Base-by-base conservation (phyloP, 2,888 invertebrate genomes). In the Theretra japonica region DNA sequence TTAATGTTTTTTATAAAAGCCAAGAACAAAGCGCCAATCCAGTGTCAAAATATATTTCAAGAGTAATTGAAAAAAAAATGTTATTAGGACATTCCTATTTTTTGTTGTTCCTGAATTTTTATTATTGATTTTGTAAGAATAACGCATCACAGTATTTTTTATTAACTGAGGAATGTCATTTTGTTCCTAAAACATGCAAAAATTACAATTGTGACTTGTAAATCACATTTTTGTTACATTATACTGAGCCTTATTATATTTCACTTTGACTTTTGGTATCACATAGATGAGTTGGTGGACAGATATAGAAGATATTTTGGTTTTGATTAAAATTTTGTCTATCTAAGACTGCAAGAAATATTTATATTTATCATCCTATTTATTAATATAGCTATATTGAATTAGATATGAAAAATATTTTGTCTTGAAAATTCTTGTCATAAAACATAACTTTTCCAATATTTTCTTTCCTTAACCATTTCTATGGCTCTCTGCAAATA, bases 11-110 rank as follows among this genome's bases (percentile, higher is more conserved):
- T n/a, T 5, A 53, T 53, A n/a, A n/a, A 33, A 15, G 6, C 48
- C 58, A 58, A 65, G 4, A 65, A 41, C 48, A 23, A 48, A 65
- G 6, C 65, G 23, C 65, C 65, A 65, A 65, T 48, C 48, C 23
- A 41, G 21, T 15, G 21, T 23, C 6, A 65, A 23, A 65, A 21
- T 33, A 21, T 11, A 15, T 48, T 15, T 23, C 41, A 41, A 2
- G 41, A 11, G 0, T n/a, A 53, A 53, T 53, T 53, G 53, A 53
- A n/a, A n/a, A 53, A 53, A 53, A 50, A 33, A n/a, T 8, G 11
- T 5, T 21, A 41, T 17, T 65, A 48, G 65, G 48, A 76, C 79
- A 81, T 82, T 82, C 79, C 79, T 82, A 73, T 59, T 65, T 77
- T 78, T 57, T 70, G 25, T 57, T 70, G 25, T 23, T 48, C 41